Conservation (phyloP, 2,113 vertebrate species). For the Phaethon lepturus region DNA sequence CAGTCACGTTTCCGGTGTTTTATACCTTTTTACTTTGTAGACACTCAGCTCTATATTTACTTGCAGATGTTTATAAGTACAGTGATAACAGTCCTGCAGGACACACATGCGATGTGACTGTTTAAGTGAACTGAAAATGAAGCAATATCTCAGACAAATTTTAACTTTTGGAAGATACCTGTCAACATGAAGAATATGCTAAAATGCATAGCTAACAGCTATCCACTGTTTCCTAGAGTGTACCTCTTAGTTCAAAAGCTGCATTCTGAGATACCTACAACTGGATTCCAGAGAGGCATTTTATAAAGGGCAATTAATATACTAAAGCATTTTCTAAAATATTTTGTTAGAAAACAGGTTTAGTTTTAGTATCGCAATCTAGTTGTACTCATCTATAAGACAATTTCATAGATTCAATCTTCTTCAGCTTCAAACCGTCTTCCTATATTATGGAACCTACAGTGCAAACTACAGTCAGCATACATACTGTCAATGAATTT, state of each 20-base stretch:
- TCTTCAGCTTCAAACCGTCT: neutral
- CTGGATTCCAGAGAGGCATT: neutral
- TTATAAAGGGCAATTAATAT: neutral
- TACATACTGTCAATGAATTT: neutral
- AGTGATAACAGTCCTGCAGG: neutral
- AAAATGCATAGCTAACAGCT: neutral
- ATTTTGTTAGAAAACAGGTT: neutral
- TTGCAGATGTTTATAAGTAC: neutral
- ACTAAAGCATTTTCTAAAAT: neutral
- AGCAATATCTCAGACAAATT: neutral
- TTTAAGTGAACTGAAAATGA: neutral
- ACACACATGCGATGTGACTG: neutral
- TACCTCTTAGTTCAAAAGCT: neutral
- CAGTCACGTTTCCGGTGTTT: neutral
- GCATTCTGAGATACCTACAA: neutral
- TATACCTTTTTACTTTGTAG: neutral
- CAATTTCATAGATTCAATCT: neutral
- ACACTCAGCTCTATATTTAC: neutral
- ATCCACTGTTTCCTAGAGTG: neutral
- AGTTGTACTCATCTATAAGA: neutral
- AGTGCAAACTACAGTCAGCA: neutral
- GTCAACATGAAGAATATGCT: neutral
- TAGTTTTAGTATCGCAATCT: neutral
- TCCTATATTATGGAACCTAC: neutral
- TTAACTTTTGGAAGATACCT: neutral